Evolutionary conservation across 2,888 invertebrate genomes (phyloP), one percentile per base, ranked within the genome.

Genomic region (Capitulum mitella): DNA sequence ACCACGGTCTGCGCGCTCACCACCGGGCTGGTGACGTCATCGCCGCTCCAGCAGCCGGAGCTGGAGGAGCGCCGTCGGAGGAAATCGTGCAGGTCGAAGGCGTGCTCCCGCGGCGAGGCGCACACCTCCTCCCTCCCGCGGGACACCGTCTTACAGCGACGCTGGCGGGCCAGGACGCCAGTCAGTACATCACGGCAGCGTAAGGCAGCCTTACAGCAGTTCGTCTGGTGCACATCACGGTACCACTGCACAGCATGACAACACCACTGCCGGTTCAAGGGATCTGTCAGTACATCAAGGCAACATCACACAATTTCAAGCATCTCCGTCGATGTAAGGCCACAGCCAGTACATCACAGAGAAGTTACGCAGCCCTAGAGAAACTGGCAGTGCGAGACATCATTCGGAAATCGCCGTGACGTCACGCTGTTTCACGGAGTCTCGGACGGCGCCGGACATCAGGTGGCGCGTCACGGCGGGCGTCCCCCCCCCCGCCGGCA

Each of bases 81-180:
- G 79, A 85, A 84, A 77, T 83, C 83, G 43, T 84, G 84, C 80
- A 86, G 83, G 70, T 70, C 26, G 70, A 70, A 70, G 6, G 32
- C 70, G 81, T 86, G 85, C 12, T 83, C 84, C 1, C 85, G 85
- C 26, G 87, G 85, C 22, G 84, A 84, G 70, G 85, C 79, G 79
- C 85, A 85, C 34, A 85, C 79, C 81, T 86, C 86, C 81, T 85
- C 85, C 32, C 83, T 83, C 14, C 86, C 86, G 37, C 86, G 82
- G 0, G 85, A 83, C 61, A 83, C 82, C 16, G 86, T 86, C 75
- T 82, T 83, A 46, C 82, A 82, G 37, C 34, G 70, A 14, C 16
- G 70, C 70, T 70, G 70, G 1, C 19, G 70, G 26, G 37, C 3
- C n/a, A n/a, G n/a, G n/a, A n/a, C n/a, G n/a, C n/a, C n/a, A n/a